Evolutionary conservation across 2,797 vertebrate genomes (phyloP).

Genomic region (Phataginus tetradactyla): DNA sequence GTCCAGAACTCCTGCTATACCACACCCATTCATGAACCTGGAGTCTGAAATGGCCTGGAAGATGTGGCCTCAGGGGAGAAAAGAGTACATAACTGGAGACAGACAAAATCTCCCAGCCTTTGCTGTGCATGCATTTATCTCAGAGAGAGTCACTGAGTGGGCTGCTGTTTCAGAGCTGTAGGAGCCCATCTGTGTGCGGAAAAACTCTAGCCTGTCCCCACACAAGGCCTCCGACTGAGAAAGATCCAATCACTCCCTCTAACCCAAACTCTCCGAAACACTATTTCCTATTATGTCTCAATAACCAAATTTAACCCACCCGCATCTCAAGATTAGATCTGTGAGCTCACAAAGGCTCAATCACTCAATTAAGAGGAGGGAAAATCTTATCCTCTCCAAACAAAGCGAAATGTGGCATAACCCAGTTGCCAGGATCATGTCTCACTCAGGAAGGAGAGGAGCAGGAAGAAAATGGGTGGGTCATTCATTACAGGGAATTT

Average conservation of each 20-base stretch:
- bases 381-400: constrained; percentile 87
- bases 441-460: constrained; percentile 82
- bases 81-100: not conserved
- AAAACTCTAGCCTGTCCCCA: constrained; percentile 65
- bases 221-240: constrained; percentile 41
- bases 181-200: not conserved
- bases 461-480: constrained; percentile 75
- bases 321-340: constrained; percentile 82
- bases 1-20: not conserved
- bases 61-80: not conserved
- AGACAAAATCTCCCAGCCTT: not conserved
- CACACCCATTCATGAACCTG: not conserved
- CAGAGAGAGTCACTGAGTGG: not conserved
- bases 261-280: constrained; percentile 84
- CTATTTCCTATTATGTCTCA: constrained; percentile 87
- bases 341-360: constrained; percentile 79
- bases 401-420: constrained; percentile 82
- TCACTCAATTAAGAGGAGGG: constrained; percentile 81
- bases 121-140: not conserved
- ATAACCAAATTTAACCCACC: constrained; percentile 83
- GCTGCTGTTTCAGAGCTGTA: not conserved
- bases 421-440: constrained; percentile 73
- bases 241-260: constrained; percentile 70
- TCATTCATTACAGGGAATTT: constrained; percentile 69
- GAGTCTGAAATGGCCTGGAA: not conserved